Conservation (phyloP, 2,888 invertebrate species). For the Himalopsyche kuldschensis region DNA sequence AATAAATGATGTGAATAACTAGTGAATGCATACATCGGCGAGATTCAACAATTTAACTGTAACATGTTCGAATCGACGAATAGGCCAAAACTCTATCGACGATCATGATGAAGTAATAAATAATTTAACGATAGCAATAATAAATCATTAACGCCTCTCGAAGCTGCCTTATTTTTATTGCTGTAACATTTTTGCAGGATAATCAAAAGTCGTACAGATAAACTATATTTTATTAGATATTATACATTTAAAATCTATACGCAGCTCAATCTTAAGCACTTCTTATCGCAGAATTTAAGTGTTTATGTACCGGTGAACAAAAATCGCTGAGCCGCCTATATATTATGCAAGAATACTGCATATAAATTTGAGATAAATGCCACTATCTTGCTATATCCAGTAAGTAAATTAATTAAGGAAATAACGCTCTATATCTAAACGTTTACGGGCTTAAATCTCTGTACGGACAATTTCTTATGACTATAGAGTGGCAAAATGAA, state of each 20-base stretch:
- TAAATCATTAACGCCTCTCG: conserved; percentile 30
- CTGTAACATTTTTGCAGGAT: background rate
- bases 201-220: conserved; percentile 8
- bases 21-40: background rate
- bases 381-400: no score
- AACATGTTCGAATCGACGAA: background rate
- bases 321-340: no score
- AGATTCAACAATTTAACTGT: background rate
- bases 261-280: background rate
- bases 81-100: background rate
- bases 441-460: no score
- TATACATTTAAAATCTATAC: background rate
- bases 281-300: background rate
- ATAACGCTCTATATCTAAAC: no score
- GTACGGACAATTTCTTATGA: no score
- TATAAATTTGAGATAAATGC: no score
- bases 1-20: no score
- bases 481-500: no score
- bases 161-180: conserved; percentile 12
- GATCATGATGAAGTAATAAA: conserved; percentile 33
- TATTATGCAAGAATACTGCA: no score
- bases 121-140: conserved; percentile 4
- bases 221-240: conserved; percentile 4
- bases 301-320: background rate
- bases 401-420: no score